These are phyloP conservation scores for Margaritifera margaritifera DNA, from an alignment of 2,888 invertebrate genomes.

Conservation along the genomic window DNA sequence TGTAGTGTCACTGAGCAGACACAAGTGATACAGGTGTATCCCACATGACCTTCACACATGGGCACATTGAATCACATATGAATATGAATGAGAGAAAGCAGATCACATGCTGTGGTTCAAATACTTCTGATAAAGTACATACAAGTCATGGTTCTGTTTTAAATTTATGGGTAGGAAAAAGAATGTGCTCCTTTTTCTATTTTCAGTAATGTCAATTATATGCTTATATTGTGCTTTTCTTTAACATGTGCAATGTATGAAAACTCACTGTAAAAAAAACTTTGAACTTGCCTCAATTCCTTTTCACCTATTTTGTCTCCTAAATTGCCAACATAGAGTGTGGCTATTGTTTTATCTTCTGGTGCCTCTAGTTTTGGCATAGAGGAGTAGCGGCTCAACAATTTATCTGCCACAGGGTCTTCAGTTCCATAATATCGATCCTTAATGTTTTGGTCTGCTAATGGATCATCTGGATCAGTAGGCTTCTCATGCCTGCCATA, in stretches of 20 bases:
- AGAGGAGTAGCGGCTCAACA: conserved; percentile 90
- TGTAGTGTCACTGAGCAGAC: no score
- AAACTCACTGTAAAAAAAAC: background rate
- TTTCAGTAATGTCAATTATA: no score
- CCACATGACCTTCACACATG: no score
- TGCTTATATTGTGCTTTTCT: no score
- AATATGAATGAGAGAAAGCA: no score
- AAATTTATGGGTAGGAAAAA: no score
- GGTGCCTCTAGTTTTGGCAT: conserved; percentile 96
- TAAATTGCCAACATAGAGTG: conserved; percentile 96
- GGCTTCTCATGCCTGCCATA: conserved; percentile 89
- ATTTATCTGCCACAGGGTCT: conserved; percentile 95
- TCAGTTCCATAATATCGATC: conserved; percentile 89
- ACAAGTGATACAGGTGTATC: no score
- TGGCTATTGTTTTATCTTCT: conserved; percentile 96
- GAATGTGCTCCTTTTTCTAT: no score
- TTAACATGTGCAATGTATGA: background rate
- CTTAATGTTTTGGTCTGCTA: conserved; percentile 96
- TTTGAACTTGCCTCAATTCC: conserved; percentile 79
- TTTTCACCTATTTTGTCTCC: conserved; percentile 90
- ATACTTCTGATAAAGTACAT: no score
- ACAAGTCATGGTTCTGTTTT: no score
- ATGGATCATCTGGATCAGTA: conserved; percentile 96
- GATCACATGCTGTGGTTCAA: no score
- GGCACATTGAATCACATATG: no score